phyloP scores from a whole-genome alignment of 2,113 vertebrate genomes.

The Prionailurus viverrinus region DNA sequence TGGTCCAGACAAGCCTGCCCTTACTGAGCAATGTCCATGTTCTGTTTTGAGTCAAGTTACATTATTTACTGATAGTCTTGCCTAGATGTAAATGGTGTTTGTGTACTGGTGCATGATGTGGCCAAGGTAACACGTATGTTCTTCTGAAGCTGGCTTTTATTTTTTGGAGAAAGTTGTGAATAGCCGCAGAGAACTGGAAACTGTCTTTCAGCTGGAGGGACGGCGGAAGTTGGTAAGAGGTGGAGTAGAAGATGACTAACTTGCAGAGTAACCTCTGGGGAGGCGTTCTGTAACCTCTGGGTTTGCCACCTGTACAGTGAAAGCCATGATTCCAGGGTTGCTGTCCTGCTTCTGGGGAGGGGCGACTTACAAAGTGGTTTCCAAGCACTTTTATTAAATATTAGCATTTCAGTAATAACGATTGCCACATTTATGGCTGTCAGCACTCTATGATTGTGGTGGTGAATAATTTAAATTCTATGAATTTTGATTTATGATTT shows the following conservation, averaged over 20 bases:
- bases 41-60: conserved; percentile 43
- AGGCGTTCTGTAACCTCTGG: neutral
- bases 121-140: conserved; percentile 49
- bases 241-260: conserved; percentile 39
- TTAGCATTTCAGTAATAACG: neutral
- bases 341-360: neutral
- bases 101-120: conserved; percentile 9
- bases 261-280: neutral
- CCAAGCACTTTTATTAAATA: neutral
- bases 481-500: neutral
- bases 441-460: neutral
- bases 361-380: neutral
- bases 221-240: neutral
- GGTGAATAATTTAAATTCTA: neutral
- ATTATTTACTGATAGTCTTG: conserved; percentile 61
- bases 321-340: neutral
- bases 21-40: neutral
- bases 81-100: conserved; percentile 13
- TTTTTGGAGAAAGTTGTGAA: conserved; percentile 50
- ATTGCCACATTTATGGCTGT: neutral
- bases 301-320: neutral
- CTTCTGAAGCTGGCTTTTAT: neutral
- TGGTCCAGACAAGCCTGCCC: conserved; percentile 65
- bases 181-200: conserved; percentile 31
- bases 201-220: neutral